Base-by-base conservation (phyloP, 2,888 invertebrate genomes). In the Nineta flava region DNA sequence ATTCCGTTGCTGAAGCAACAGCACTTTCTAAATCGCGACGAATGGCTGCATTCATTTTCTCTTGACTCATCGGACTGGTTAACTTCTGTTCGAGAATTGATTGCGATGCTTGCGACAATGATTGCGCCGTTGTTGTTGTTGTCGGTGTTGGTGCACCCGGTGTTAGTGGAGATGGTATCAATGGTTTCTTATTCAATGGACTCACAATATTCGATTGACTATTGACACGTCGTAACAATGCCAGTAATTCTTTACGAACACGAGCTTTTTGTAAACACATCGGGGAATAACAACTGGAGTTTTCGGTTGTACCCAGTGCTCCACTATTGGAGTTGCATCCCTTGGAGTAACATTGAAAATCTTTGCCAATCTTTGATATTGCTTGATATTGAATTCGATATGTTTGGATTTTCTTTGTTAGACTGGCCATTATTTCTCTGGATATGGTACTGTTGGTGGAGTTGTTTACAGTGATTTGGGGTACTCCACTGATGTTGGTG, bases 251-350 rank as follows among this genome's bases (percentile, higher is more conserved):
- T 55, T 78, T 77, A 46, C 87, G 75, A 4, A 87, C 70, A 56
- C 76, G 75, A 5, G 76, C 77, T 61, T 84, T 81, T 61, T 82
- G 81, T 48, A 86, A 70, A 61, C 91, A 92, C 45, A 84, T 65
- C 0, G 90, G 87, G 0, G 91, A 91, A 62, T 86, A 92, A 59
- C 91, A 91, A 46, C 66, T 72, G 0, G 68, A 68, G 57, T 62
- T 73, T 54, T 72, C 68, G 67, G 72, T 52, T 65, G 64, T 55
- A 65, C 63, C 55, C 50, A 63, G 63, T 47, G 76, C 76, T 53
- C 73, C 69, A 44, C 71, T 67, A 55, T 73, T 73, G 17, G 73
- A 68, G 62, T 80, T 82, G 60, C 86, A 87, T 49, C 76, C 75
- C 58, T 72, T 74, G 1, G 81, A 79, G 60, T 87, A 87, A 60